Percentiles rank a stretch among this genome's conserved stretches.
Conservation (phyloP, 2,113 vertebrate species). For the Python bivittatus region DNA sequence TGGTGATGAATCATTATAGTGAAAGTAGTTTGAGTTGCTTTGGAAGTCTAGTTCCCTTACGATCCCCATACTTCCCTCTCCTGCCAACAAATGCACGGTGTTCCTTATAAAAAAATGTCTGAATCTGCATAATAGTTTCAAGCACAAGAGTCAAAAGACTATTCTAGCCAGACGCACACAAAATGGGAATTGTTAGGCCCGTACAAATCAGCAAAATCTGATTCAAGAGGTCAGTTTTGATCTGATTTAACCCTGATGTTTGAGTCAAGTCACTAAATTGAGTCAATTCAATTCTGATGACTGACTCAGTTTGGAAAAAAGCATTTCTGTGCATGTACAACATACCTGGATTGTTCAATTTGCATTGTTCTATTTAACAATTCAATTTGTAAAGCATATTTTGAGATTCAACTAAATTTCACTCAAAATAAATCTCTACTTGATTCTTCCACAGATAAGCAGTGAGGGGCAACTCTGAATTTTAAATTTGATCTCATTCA, state of each 20-base stretch:
- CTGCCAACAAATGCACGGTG: not conserved
- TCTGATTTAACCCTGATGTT: not conserved
- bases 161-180: not conserved
- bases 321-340: not conserved
- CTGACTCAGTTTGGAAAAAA: not conserved
- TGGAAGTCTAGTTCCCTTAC: not conserved
- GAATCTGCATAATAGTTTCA: not conserved
- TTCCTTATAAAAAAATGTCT: not conserved
- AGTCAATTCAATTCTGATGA: not conserved
- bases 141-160: not conserved
- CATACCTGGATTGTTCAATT: not conserved
- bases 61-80: not conserved
- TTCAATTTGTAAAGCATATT: not conserved
- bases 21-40: not conserved
- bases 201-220: not conserved
- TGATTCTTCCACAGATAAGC: not conserved
- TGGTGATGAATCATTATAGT: not conserved
- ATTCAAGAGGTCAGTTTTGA: not conserved
- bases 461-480: slow-evolving; percentile 42
- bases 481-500: slow-evolving; percentile 33
- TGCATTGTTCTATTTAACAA: not conserved
- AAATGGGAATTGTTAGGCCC: not conserved
- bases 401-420: not conserved
- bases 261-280: not conserved
- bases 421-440: not conserved